Percentiles rank a stretch among this genome's conserved stretches.
Evolutionary conservation across 2,888 invertebrate species (phyloP).

Genomic region (Dryadula phaetusa): DNA sequence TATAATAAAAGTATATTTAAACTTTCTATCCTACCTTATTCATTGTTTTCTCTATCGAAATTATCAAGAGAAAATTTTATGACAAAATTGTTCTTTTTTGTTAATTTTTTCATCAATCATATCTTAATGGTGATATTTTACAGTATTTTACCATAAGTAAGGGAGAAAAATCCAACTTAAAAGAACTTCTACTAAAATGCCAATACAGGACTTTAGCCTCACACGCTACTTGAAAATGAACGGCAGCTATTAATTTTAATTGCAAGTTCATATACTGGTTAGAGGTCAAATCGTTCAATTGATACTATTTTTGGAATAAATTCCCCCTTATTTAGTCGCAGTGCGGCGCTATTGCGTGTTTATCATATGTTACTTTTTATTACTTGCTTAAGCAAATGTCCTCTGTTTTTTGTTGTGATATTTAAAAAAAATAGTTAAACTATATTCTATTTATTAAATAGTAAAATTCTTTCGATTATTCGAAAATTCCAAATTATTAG

Average conservation of each 20-base stretch:
- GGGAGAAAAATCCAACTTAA: background rate
- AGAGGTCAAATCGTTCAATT: constrained; percentile 29
- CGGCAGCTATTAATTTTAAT: constrained; percentile 26
- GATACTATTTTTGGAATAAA: constrained; percentile 28
- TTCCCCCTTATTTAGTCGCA: constrained; percentile 22
- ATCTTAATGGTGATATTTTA: background rate
- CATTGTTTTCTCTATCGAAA: constrained; percentile 3
- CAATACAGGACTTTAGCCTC: background rate
- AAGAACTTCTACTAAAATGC: background rate
- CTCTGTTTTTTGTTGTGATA: constrained; percentile 25
- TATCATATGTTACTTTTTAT: background rate
- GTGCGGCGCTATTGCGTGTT: constrained; percentile 29
- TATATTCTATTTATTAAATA: constrained; percentile 17
- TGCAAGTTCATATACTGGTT: constrained; percentile 12
- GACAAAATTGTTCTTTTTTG: background rate
- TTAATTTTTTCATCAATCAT: background rate
- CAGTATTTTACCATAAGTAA: background rate
- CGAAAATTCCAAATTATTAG: constrained; percentile 12
- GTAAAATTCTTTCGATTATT: constrained; percentile 1
- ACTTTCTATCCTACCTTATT: background rate
- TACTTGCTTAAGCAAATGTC: constrained; percentile 5
- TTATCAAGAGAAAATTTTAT: constrained; percentile 1
- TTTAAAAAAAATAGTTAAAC: constrained; percentile 17
- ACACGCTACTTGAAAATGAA: background rate
- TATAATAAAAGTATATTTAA: background rate